A percentile compares a stretch with the other conserved stretches of the same genome.
Conservation (phyloP, 2,888 invertebrate species). For the Altica lythri region DNA sequence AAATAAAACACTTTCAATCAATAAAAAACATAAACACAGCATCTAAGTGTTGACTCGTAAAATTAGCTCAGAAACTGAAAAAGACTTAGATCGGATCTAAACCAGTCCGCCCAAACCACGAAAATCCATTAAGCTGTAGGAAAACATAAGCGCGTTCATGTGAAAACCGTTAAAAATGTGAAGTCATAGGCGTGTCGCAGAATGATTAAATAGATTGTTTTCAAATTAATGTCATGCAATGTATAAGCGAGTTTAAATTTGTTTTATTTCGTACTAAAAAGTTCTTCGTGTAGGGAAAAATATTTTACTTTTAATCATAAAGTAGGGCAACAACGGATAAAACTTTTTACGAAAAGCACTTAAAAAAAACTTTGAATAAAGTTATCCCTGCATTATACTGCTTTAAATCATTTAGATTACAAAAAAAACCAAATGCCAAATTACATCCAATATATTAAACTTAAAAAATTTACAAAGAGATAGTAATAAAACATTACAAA, state of each 20-base stretch:
- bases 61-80: slow-evolving; percentile 24
- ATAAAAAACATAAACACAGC: slow-evolving; percentile 20
- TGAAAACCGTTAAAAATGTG: slow-evolving; percentile 23
- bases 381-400: no score
- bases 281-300: no score
- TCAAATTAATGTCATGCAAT: background rate
- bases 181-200: background rate
- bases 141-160: slow-evolving; percentile 27
- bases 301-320: no score
- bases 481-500: no score
- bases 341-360: background rate
- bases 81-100: slow-evolving; percentile 17
- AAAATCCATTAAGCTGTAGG: slow-evolving; percentile 29
- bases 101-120: slow-evolving; percentile 14
- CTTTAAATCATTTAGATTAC: background rate
- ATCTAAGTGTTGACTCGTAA: slow-evolving; percentile 20
- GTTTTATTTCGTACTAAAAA: background rate
- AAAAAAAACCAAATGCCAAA: background rate
- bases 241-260: background rate
- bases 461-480: no score
- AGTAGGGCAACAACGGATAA: no score
- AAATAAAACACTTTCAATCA: slow-evolving; percentile 13
- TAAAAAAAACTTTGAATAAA: background rate
- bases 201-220: background rate
- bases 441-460: no score